Percentiles rank a stretch among this genome's conserved stretches.
These are phyloP conservation scores for Protobothrops mucrosquamatus DNA, from an alignment of 2,113 vertebrate species.

Conservation along the genomic window DNA sequence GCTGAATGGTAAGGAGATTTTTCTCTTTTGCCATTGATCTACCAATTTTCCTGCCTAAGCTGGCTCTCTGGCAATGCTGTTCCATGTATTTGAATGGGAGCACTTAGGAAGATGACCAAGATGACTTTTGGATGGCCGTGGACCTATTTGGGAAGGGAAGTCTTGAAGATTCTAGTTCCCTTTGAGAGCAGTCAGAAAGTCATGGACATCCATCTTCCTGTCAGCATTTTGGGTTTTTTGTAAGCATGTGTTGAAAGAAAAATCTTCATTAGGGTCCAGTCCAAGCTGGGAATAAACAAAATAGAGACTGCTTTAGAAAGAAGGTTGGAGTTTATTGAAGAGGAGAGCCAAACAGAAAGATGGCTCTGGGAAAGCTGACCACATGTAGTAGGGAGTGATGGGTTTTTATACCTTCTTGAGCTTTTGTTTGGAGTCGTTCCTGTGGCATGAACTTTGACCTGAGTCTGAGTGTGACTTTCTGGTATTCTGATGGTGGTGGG, in stretches of 20 bases:
- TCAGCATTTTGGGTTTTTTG: not conserved
- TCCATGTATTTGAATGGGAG: not conserved
- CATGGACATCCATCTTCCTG: not conserved
- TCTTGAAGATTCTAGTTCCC: not conserved
- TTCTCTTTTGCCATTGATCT: not conserved
- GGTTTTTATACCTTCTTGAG: too few species aligned
- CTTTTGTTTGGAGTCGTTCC: too few species aligned
- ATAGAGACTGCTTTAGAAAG: too few species aligned
- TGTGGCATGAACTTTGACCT: too few species aligned
- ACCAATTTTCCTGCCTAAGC: not conserved
- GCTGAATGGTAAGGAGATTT: not conserved
- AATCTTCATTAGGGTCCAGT: too few species aligned
- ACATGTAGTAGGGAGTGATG: too few species aligned
- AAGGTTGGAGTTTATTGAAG: too few species aligned
- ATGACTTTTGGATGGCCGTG: not conserved
- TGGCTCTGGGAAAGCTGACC: too few species aligned
- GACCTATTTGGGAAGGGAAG: not conserved
- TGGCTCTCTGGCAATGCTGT: not conserved
- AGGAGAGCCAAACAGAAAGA: too few species aligned
- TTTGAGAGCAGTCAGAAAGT: not conserved
- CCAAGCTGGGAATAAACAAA: too few species aligned
- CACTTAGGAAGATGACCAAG: not conserved
- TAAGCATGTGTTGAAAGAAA: not conserved
- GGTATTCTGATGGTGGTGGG: too few species aligned
- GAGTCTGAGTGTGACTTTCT: too few species aligned